Evolutionary conservation across 2,797 vertebrate genomes (phyloP).

Genomic region (Thaleichthys pacificus): DNA sequence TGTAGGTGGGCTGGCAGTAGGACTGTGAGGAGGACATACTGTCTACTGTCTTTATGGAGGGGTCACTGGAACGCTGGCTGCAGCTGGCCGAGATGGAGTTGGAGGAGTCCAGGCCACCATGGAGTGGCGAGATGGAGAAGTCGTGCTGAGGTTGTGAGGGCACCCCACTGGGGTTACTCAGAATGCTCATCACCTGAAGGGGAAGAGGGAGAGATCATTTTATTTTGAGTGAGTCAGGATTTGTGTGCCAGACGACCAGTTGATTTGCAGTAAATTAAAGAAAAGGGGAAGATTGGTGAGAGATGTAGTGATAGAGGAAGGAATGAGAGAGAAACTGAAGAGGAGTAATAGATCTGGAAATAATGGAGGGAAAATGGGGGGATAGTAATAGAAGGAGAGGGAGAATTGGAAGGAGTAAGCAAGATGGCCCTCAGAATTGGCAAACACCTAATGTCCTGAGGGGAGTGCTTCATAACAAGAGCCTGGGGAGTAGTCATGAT

Average conservation of each 20-base stretch:
- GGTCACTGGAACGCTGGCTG: constrained; percentile 84
- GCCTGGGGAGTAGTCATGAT: constrained; percentile 50
- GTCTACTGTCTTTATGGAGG: constrained; percentile 88
- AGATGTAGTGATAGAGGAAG: neutral
- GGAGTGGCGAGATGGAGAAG: constrained; percentile 94
- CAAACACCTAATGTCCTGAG: constrained; percentile 41
- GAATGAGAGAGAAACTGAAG: neutral
- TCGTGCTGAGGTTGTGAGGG: constrained; percentile 89
- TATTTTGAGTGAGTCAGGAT: constrained; percentile 2
- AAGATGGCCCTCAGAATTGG: constrained; percentile 12
- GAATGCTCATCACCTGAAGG: constrained; percentile 93
- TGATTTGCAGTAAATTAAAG: neutral
- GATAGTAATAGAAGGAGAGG: neutral
- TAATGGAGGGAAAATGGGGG: neutral
- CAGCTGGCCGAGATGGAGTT: constrained; percentile 89
- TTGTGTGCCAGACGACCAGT: neutral
- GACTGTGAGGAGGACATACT: constrained; percentile 91
- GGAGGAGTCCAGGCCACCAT: constrained; percentile 84
- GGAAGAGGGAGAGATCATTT: constrained; percentile 12
- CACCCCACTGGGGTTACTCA: constrained; percentile 86
- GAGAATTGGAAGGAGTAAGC: neutral
- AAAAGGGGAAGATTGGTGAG: neutral
- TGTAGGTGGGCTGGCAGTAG: constrained; percentile 95
- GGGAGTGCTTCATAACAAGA: constrained; percentile 49
- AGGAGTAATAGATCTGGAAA: constrained; percentile 1